Evolutionary conservation across 2,888 invertebrate species (phyloP), one percentile per base, ranked within the genome.

Genomic region (Argyresthia goedartella): DNA sequence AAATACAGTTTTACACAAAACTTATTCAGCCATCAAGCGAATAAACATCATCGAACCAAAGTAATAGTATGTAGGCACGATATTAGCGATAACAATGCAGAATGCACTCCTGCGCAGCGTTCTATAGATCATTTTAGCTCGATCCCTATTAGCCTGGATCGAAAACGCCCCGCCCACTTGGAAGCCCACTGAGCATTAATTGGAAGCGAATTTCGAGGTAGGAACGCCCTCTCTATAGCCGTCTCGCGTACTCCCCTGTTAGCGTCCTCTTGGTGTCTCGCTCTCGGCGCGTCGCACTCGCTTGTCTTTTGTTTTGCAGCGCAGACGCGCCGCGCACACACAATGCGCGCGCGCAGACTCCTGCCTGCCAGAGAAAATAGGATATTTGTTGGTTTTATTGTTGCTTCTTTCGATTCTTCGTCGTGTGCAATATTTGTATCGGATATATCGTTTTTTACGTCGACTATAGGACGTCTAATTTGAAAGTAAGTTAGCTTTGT

Each of bases 161-260:
- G 64, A 59, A 58, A 41, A 66, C 60, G 76, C 81, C 68, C 81
- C 85, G 79, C 85, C 85, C 67, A 67, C 70, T 64, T 74, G 61
- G 71, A 84, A 82, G 81, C 81, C 80, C 85, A 84, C 78, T 85
- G 84, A 84, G 67, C 86, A 81, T 85, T 81, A 86, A 85, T 86
- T 86, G 85, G 86, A 72, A 71, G 73, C 71, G 63, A 75, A 75
- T 75, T 68, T 77, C 66, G 70, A 76, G 65, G 69, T 67, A 63
- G 76, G 61, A 75, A 78, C 86, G 85, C 85, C 86, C 76, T 70
- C 70, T 58, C 45, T 62, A 61, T 54, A 49, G 7, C 64, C 47
- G 49, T 75, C 77, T 68, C 71, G 50, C 51, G 82, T 64, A 53
- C 13, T 55, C 61, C 0, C 36, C 13, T 0, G n/a, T 1, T 1